Evolutionary conservation across 2,888 invertebrate species (phyloP).

Genomic region (Prenolepis imparis): DNA sequence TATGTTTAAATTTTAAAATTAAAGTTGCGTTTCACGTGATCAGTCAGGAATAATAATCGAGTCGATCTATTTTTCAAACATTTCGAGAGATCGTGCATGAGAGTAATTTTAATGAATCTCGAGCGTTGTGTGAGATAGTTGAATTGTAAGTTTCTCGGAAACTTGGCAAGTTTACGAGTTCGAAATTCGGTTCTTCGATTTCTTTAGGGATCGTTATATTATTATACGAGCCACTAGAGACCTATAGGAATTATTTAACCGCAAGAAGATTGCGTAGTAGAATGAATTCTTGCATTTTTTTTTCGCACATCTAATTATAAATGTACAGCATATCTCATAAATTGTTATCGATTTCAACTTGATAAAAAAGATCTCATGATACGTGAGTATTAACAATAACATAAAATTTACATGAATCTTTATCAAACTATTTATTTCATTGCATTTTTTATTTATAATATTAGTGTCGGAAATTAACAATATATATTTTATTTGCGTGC

Average conservation of each 20-base stretch:
- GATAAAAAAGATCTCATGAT: background rate
- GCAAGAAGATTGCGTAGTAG: conserved; percentile 34
- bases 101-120: conserved; percentile 15
- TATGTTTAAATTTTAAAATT: background rate
- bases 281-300: conserved; percentile 46
- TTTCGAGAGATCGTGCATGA: conserved; percentile 5
- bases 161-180: conserved; percentile 71
- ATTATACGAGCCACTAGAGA: conserved; percentile 68
- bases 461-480: background rate
- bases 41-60: conserved; percentile 18
- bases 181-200: conserved; percentile 71
- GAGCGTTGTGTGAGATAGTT: conserved; percentile 40
- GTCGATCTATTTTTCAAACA: background rate
- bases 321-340: background rate
- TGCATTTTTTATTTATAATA: background rate
- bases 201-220: conserved; percentile 64
- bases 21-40: background rate
- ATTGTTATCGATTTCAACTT: background rate
- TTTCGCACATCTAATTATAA: conserved; percentile 1
- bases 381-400: background rate
- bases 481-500: background rate
- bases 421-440: background rate
- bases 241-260: conserved; percentile 76
- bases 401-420: background rate
- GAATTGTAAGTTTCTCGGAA: conserved; percentile 48